Conservation (phyloP, 2,113 vertebrate species). For the Urocynchramus pylzowi region DNA sequence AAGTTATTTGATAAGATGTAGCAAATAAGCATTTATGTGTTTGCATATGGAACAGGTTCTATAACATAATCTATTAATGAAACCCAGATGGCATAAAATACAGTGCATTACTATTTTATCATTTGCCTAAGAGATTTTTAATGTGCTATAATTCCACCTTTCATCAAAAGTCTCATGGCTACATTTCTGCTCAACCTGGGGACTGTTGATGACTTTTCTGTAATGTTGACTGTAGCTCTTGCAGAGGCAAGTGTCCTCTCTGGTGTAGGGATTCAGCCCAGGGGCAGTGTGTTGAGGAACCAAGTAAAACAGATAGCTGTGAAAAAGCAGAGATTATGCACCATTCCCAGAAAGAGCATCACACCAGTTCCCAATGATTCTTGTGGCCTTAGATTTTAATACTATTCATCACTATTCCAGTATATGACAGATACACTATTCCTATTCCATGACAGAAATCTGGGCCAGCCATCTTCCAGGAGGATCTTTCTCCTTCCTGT, state of each 20-base stretch:
- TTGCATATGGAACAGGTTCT: background rate
- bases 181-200: background rate
- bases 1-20: background rate
- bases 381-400: background rate
- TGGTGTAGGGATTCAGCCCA: background rate
- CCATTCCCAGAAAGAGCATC: background rate
- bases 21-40: conserved; percentile 25
- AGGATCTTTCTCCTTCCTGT: background rate
- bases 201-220: background rate
- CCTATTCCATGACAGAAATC: background rate
- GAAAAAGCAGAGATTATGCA: background rate
- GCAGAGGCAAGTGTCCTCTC: background rate
- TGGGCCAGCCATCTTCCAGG: background rate
- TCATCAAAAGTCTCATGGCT: conserved; percentile 1
- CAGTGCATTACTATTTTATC: background rate
- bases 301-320: background rate
- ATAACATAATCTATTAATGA: conserved; percentile 33
- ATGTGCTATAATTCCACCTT: conserved; percentile 20
- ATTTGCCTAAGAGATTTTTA: background rate
- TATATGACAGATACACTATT: background rate
- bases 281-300: background rate
- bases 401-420: background rate
- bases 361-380: background rate
- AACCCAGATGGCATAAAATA: conserved; percentile 14
- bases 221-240: background rate